Evolutionary conservation across 2,888 invertebrate species (phyloP).

Genomic region (Luffia ferchaultella): DNA sequence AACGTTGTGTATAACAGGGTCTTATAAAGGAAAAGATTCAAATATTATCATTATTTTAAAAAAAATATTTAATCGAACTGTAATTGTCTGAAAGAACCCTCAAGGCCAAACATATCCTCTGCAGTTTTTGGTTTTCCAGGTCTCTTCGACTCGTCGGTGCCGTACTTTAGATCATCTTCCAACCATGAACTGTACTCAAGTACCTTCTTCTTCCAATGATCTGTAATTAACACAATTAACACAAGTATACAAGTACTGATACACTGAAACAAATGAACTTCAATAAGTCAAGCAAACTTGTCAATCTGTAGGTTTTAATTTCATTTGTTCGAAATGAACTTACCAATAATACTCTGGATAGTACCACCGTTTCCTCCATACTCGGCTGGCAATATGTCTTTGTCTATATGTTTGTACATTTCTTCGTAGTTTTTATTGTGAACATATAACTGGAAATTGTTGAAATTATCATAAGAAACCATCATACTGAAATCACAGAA

Average conservation of each 20-base stretch:
- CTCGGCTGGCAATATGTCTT: conserved; percentile 67
- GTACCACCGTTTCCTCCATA: conserved; percentile 71
- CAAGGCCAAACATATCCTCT: conserved; percentile 50
- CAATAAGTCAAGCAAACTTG: too few relatives aligned
- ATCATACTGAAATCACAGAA: too few relatives aligned
- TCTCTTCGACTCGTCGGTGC: conserved; percentile 52
- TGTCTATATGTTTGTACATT: conserved; percentile 65
- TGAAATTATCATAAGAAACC: too few relatives aligned
- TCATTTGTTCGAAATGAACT: conserved; percentile 8
- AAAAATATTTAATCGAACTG: conserved; percentile 31
- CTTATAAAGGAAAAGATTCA: too few relatives aligned
- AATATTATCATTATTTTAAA: too few relatives aligned
- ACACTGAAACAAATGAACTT: too few relatives aligned
- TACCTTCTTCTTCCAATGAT: conserved; percentile 40
- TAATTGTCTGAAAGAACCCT: conserved; percentile 51
- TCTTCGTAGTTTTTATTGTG: conserved; percentile 64
- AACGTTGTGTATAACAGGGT: too few relatives aligned
- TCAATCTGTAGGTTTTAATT: not conserved
- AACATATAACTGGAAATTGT: conserved; percentile 49
- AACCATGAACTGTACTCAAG: conserved; percentile 51
- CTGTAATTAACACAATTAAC: too few relatives aligned
- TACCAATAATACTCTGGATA: conserved; percentile 54
- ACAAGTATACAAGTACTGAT: too few relatives aligned
- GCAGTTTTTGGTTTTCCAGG: conserved; percentile 56
- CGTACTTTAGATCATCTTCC: conserved; percentile 40